phyloP scores from a whole-genome alignment of 2,888 invertebrate species.

The Protodeltote pygarga region DNA sequence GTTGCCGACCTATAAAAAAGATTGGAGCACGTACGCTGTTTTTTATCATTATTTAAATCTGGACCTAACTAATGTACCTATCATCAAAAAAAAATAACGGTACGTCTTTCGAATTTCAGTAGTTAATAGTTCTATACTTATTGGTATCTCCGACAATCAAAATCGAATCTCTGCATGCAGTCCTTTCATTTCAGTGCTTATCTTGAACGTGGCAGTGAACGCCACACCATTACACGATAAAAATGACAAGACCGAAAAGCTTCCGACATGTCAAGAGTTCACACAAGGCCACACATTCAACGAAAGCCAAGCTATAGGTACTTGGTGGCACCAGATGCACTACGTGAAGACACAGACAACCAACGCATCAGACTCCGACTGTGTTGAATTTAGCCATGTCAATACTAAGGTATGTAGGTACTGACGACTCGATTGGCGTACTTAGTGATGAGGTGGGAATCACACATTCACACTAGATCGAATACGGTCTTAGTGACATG shows the following conservation, averaged over 20 bases:
- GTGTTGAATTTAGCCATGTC: conserved; percentile 67
- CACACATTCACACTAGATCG: too few species aligned
- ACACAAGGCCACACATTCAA: conserved; percentile 68
- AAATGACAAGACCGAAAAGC: conserved; percentile 46
- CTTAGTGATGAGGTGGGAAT: too few species aligned
- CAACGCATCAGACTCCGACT: conserved; percentile 66
- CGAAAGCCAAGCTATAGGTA: conserved; percentile 69
- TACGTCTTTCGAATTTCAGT: not conserved
- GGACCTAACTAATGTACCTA: too few species aligned
- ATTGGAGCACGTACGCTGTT: too few species aligned
- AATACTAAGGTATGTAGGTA: conserved; percentile 58
- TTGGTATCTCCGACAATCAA: not conserved
- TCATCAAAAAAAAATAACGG: too few species aligned
- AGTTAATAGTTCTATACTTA: too few species aligned
- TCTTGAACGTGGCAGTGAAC: conserved; percentile 23
- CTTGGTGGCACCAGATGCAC: conserved; percentile 75
- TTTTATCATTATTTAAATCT: too few species aligned
- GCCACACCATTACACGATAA: conserved; percentile 38
- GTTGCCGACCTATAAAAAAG: too few species aligned
- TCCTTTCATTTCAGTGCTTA: conserved; percentile 6
- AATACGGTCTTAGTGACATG: too few species aligned
- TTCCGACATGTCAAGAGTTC: conserved; percentile 69
- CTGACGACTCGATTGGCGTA: not conserved
- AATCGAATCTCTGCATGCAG: not conserved
- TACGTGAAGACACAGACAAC: conserved; percentile 64